Base-by-base conservation (phyloP, 2,888 invertebrate genomes). In the Mantis religiosa region DNA sequence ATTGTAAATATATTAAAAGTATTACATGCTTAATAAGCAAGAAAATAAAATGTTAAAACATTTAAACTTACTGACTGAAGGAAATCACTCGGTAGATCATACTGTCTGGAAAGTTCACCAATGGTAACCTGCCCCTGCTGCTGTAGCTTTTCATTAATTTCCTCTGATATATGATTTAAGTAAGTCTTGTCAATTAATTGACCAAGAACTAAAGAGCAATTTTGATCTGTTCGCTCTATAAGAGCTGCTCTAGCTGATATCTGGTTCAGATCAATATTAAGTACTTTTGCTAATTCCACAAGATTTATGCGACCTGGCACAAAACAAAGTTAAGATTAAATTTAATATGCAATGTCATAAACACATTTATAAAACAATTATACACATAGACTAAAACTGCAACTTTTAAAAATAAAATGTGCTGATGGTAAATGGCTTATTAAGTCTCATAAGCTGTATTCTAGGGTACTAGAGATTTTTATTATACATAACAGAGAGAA, bases 71-170 rank as follows among this genome's bases (percentile, higher is more conserved):
- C 94, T 91, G 96, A 95, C 92, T 96, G 96, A 71, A 99, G 92
- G 92, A 99, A 97, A 88, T 99, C 98, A 2, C 97, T 96, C 3
- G 99, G 99, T 88, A 99, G 94, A 93, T 99, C 98, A 94, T 98
- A 99, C 88, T 96, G 95, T 90, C 98, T 95, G 0, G 98, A 97
- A 90, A 99, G 94, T 91, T 99, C 98, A 34, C 97, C 96, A 15
- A 99, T 95, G 89, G 96, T 96, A 86, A 99, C 95, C 92, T 97
- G 96, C 15, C 99, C 99, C 92, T 96, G 96, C 91, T 98, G 96
- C 91, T 96, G 95, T 12, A 99, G 94, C 91, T 96, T 97, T 92
- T 99, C 98, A 94, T 99, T 98, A n/a, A 99, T 96, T 94, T 99
- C 98, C 91, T 97, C 96, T 3, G 98, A 97, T 91, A 99, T 95